Conservation (phyloP, 1,140 invertebrate genomes). For the Megalopta genalis region DNA sequence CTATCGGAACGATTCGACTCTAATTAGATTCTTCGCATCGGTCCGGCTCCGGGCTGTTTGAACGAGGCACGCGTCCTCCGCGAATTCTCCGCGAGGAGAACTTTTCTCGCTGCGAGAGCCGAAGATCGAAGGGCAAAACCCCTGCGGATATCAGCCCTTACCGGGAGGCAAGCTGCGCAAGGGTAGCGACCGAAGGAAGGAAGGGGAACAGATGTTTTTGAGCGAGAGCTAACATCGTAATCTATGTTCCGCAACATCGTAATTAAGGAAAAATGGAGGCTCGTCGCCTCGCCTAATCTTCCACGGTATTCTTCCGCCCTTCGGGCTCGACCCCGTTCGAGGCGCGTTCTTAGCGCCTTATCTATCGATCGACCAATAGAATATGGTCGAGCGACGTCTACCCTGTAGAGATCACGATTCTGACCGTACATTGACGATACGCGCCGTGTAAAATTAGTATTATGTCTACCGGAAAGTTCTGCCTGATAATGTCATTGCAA, state of each 20-base stretch:
- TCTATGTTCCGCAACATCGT: slow-evolving; percentile 79
- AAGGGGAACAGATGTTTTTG: slow-evolving; percentile 80
- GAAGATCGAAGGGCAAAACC: slow-evolving; percentile 70
- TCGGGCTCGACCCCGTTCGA: no score
- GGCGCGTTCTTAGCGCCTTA: no score
- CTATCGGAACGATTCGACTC: slow-evolving; percentile 58
- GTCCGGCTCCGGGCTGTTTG: slow-evolving; percentile 71
- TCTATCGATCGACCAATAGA: background rate
- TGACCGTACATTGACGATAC: no score
- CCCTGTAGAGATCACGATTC: no score
- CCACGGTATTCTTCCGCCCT: background rate
- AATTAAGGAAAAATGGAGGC: slow-evolving; percentile 78
- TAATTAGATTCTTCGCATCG: slow-evolving; percentile 74
- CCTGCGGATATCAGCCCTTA: slow-evolving; percentile 71
- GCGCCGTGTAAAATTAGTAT: no score
- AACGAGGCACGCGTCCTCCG: slow-evolving; percentile 51
- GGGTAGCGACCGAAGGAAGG: slow-evolving; percentile 68
- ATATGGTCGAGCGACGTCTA: background rate
- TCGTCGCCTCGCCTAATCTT: slow-evolving; percentile 21
- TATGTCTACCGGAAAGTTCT: no score
- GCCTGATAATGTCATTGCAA: no score
- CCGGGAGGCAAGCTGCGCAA: slow-evolving; percentile 55
- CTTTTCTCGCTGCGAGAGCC: slow-evolving; percentile 64
- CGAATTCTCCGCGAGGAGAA: slow-evolving; percentile 47
- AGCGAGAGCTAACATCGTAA: slow-evolving; percentile 78